Evolutionary conservation across 2,797 vertebrate genomes (phyloP), one percentile per base, ranked within the genome.

Genomic region (Hoplostethus atlanticus): DNA sequence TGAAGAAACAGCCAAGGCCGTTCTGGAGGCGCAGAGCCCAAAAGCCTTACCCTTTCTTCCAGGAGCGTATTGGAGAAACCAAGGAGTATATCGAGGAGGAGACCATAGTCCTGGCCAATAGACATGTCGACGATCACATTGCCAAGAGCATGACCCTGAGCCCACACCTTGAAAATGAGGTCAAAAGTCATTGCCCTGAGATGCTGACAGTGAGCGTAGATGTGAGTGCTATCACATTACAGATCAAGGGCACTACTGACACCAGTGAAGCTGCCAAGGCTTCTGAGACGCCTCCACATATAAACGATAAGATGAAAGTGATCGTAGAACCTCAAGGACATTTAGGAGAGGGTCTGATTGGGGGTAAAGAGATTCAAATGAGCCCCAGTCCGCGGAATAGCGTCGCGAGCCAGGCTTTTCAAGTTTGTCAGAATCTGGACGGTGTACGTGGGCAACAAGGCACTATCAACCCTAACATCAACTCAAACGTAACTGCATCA

Each of bases 1-100:
- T 0, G 0, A 91, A 87, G 47, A 72, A 93, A 48, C 90, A 81
- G 86, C 93, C 94, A 2, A 63, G 92, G 40, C 71, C 76, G 21
- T 90, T 95, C 77, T 93, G 93, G 56, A 92, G 90, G 73, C 67
- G 84, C 57, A 87, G 81, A 84, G 85, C 86, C 63, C 92, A 86
- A 58, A 68, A 83, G 57, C 55, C 62, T 21, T 79, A 58, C 55
- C 69, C 79, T 28, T 77, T 81, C 50, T 78, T 76, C 55, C 66
- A 75, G 42, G 62, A 82, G 68, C 40, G 12, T 11, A 66, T 77
- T 21, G 69, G 72, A 66, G 63, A n/a, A n/a, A 59, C 31, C 1
- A 51, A 73, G 42, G 61, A 71, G 31, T 72, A 62, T 17, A 60
- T 72, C 4, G 31, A 73, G 3, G 80, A 80, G 63, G 73, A 79